These are phyloP conservation scores for Sorex maritimensis DNA, from an alignment of 2,797 vertebrate species.

Conservation along the genomic window DNA sequence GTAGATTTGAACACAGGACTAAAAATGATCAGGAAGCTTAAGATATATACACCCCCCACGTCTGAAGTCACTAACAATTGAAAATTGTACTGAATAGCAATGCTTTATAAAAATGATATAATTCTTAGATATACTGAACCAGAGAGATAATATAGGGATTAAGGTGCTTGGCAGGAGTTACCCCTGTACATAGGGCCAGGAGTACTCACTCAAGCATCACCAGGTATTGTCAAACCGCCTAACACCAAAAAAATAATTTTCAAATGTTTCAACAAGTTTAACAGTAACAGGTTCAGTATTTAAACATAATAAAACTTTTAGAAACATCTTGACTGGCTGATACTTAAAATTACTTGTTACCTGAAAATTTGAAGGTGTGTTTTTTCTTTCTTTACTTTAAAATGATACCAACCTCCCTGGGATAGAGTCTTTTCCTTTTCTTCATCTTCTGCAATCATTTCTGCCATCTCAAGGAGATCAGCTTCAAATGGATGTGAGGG, in stretches of 20 bases:
- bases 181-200: no score
- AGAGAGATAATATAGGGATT: no score
- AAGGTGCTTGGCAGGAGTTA: no score
- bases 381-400: constrained; percentile 67
- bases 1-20: constrained; percentile 37
- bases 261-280: neutral
- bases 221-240: no score
- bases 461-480: constrained; percentile 98
- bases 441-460: constrained; percentile 97
- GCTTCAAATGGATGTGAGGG: constrained; percentile 96
- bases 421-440: constrained; percentile 93
- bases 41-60: neutral
- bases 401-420: constrained; percentile 91
- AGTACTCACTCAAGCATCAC: no score
- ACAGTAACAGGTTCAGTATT: constrained; percentile 8
- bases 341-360: constrained; percentile 48
- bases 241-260: no score
- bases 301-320: constrained; percentile 35
- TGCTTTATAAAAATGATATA: constrained; percentile 22
- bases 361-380: constrained; percentile 8
- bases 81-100: neutral
- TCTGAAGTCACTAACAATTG: constrained; percentile 45
- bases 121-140: neutral
- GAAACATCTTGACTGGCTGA: neutral
- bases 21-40: constrained; percentile 34